A percentile compares a stretch with the other conserved stretches of the same genome.
phyloP scores from a whole-genome alignment of 2,113 vertebrate genomes.

The Channa maculata region DNA sequence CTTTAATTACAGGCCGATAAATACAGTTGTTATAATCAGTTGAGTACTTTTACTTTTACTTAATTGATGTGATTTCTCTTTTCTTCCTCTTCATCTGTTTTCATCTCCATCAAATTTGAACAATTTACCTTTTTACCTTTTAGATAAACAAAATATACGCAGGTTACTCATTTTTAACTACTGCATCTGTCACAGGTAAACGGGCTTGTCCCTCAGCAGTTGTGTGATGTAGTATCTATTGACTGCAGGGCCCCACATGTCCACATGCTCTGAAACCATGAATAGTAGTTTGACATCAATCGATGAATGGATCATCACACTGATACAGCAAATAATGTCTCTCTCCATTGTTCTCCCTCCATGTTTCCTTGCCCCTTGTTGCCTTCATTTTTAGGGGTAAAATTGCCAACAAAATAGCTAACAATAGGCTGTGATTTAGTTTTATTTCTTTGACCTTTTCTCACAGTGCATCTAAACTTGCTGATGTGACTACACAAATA shows the following conservation, averaged over 20 bases:
- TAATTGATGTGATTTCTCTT: no score
- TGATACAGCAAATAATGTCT: slow-evolving; percentile 25
- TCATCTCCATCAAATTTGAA: no score
- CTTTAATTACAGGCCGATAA: no score
- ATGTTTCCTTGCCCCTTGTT: neutral
- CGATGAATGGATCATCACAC: slow-evolving; percentile 45
- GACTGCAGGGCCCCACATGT: neutral
- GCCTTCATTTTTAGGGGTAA: neutral
- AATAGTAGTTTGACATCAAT: slow-evolving; percentile 53
- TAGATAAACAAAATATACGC: no score
- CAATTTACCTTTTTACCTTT: no score
- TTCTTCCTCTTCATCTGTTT: no score
- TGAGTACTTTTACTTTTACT: no score
- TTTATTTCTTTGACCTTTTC: slow-evolving; percentile 50
- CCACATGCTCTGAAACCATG: slow-evolving; percentile 24
- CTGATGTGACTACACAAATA: slow-evolving; percentile 47
- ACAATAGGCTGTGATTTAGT: neutral
- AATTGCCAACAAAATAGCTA: slow-evolving; percentile 7
- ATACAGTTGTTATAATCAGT: no score
- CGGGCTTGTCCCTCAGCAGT: no score
- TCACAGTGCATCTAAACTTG: slow-evolving; percentile 69
- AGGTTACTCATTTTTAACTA: no score
- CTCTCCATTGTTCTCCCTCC: slow-evolving; percentile 3
- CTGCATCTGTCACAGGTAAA: no score
- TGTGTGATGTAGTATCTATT: neutral